phyloP scores from a whole-genome alignment of 35 echinoderm and acorn worm species.

The Anneissia japonica region DNA sequence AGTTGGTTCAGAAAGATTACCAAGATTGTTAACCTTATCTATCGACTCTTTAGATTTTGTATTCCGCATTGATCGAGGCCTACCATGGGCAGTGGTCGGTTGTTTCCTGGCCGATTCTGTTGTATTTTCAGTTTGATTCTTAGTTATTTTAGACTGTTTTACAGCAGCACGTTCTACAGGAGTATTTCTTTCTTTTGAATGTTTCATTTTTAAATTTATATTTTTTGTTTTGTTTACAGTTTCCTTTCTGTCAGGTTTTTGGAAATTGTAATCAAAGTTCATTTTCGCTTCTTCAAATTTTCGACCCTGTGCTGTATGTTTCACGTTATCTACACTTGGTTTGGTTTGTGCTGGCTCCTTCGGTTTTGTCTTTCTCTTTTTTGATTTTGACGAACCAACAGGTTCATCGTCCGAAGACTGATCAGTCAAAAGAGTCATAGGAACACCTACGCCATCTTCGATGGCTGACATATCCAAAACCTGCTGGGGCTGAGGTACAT shows the following conservation, averaged over 20 bases:
- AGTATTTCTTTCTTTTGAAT: too few species aligned
- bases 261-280: neutral
- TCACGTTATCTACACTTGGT: neutral
- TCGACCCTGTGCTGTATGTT: neutral
- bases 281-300: neutral
- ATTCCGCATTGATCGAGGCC: neutral
- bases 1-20: neutral
- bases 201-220: neutral
- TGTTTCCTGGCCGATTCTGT: neutral
- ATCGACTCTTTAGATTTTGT: constrained; percentile 9
- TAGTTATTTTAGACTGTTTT: neutral
- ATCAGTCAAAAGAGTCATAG: neutral
- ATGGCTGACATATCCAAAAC: constrained; percentile 26
- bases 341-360: too few species aligned
- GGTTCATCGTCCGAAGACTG: constrained; percentile 19
- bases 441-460: constrained; percentile 22
- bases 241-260: neutral
- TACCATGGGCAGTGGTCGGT: neutral
- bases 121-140: neutral
- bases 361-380: too few species aligned
- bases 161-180: too few species aligned
- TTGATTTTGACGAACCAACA: neutral
- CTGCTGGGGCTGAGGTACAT: constrained; percentile 17
- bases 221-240: neutral
- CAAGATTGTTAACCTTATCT: neutral